Evolutionary conservation across 92 coral and sea anemone species (phyloP).

Genomic region (Epizoanthus rinbou): DNA sequence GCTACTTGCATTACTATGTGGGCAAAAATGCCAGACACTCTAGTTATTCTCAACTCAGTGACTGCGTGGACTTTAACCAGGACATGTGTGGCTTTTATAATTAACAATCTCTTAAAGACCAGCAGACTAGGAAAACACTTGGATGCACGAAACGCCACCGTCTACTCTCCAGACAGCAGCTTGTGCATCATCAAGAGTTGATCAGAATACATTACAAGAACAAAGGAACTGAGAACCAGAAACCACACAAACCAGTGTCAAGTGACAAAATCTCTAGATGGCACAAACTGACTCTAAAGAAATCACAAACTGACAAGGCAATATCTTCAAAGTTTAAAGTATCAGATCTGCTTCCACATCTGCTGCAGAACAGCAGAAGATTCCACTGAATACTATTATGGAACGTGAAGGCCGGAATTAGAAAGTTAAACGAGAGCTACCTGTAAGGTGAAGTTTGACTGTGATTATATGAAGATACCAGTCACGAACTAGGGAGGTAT

Average conservation of each 20-base stretch:
- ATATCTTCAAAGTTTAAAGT: conserved; percentile 54
- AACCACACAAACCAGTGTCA: conserved; percentile 55
- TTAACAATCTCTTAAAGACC: conserved; percentile 44
- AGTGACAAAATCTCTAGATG: conserved; percentile 56
- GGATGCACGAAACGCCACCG: background rate
- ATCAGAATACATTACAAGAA: conserved; percentile 29
- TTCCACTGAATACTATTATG: conserved; percentile 58
- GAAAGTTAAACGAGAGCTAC: no score
- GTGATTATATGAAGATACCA: no score
- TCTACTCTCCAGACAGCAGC: conserved; percentile 18
- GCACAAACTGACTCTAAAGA: conserved; percentile 35
- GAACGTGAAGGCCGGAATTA: conserved; percentile 46
- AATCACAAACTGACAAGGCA: conserved; percentile 56
- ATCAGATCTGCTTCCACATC: conserved; percentile 68
- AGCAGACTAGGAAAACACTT: conserved; percentile 55
- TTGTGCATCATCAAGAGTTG: conserved; percentile 27
- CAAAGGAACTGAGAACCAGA: conserved; percentile 32
- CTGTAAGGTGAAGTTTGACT: no score
- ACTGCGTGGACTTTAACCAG: conserved; percentile 43
- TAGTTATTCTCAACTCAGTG: conserved; percentile 44
- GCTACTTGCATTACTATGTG: conserved; percentile 62
- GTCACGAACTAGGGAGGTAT: no score
- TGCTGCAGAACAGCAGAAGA: conserved; percentile 40
- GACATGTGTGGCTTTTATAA: conserved; percentile 45
- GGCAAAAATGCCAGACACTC: conserved; percentile 69